Conservation (phyloP, 2,113 vertebrate genomes). For the Alces alces region DNA sequence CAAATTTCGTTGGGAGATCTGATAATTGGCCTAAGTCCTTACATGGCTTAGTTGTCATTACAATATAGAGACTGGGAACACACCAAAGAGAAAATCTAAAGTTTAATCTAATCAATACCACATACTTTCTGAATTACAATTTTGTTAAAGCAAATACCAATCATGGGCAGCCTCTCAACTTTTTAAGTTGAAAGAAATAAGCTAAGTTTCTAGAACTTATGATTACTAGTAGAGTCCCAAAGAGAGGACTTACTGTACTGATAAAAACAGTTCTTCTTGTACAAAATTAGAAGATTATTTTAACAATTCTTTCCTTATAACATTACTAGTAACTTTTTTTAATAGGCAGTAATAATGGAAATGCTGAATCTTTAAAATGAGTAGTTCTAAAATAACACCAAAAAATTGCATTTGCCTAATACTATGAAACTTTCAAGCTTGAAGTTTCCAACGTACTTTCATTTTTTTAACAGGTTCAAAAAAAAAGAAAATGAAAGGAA, state of each 20-base stretch:
- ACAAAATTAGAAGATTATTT: slow-evolving; percentile 19
- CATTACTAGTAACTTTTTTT: background rate
- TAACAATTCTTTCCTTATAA: background rate
- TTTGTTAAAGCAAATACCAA: slow-evolving; percentile 20
- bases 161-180: background rate
- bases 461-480: background rate
- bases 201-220: background rate
- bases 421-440: slow-evolving; percentile 34
- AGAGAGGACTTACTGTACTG: background rate
- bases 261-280: background rate
- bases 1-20: background rate
- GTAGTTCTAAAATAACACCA: slow-evolving; percentile 16
- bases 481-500: slow-evolving; percentile 18
- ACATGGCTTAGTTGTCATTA: background rate
- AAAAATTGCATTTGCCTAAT: slow-evolving; percentile 37
- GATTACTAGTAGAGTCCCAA: background rate
- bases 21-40: background rate
- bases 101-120: background rate
- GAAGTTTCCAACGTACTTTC: slow-evolving; percentile 27
- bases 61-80: background rate
- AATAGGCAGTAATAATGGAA: background rate
- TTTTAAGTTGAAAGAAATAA: slow-evolving; percentile 16
- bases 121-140: background rate
- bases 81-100: background rate
- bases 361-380: slow-evolving; percentile 29